phyloP scores from a whole-genome alignment of 2,888 invertebrate genomes.

The Cordilura impudica region DNA sequence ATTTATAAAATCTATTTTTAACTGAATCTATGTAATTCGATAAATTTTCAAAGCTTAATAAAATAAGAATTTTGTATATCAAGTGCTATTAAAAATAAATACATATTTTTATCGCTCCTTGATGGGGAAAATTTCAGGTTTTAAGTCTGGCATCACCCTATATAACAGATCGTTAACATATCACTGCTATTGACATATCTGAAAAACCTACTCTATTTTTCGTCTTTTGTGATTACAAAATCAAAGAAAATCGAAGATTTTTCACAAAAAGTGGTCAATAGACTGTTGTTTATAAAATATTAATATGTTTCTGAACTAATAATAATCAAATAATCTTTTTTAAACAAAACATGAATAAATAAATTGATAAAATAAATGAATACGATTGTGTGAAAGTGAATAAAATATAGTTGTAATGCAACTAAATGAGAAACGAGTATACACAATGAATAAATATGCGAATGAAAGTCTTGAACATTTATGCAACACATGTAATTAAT shows the following conservation, averaged over 20 bases:
- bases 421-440: background rate
- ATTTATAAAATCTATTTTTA: no score
- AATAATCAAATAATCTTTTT: background rate
- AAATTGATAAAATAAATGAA: background rate
- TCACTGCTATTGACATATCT: background rate
- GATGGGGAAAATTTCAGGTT: no score
- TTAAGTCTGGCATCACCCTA: background rate
- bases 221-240: background rate
- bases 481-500: background rate
- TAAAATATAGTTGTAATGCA: background rate
- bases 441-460: background rate
- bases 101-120: no score
- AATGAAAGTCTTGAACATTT: constrained; percentile 1
- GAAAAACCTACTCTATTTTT: background rate
- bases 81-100: no score
- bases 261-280: background rate
- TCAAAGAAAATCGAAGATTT: background rate
- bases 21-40: no score
- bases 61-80: no score
- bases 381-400: background rate
- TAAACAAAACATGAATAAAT: background rate
- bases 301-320: no score
- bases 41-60: no score
- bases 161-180: background rate
- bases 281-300: background rate